Evolutionary conservation across 2,888 invertebrate species (phyloP).

Genomic region (Dynastes maya): DNA sequence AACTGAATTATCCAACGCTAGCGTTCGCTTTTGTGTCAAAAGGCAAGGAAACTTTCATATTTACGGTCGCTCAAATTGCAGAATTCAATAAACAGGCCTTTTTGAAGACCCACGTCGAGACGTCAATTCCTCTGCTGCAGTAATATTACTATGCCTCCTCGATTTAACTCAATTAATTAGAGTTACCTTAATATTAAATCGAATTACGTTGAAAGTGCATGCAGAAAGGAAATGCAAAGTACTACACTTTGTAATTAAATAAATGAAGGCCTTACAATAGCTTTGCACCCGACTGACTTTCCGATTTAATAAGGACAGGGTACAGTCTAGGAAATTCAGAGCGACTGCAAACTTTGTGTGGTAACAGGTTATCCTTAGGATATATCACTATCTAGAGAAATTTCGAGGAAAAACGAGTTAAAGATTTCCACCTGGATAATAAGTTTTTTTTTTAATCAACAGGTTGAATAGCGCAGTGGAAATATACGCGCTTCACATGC

Average conservation of each 20-base stretch:
- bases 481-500: too few relatives aligned
- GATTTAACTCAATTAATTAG: slow-evolving; percentile 12
- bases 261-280: neutral
- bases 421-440: too few relatives aligned
- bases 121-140: neutral
- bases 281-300: neutral
- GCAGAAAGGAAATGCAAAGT: neutral
- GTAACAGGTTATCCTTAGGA: too few relatives aligned
- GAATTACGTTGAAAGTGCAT: neutral
- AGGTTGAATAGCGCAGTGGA: too few relatives aligned
- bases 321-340: too few relatives aligned
- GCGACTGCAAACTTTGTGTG: too few relatives aligned
- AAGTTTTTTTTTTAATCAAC: too few relatives aligned
- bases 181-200: neutral
- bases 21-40: slow-evolving; percentile 3
- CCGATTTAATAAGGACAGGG: too few relatives aligned
- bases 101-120: neutral
- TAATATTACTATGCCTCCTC: neutral
- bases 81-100: slow-evolving; percentile 13
- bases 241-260: neutral
- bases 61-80: slow-evolving; percentile 8
- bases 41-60: slow-evolving; percentile 12
- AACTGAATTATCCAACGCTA: slow-evolving; percentile 15
- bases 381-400: too few relatives aligned
- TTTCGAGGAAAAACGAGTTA: too few relatives aligned